These are phyloP conservation scores for Equus przewalskii DNA, from an alignment of 2,113 vertebrate genomes.

Conservation along the genomic window DNA sequence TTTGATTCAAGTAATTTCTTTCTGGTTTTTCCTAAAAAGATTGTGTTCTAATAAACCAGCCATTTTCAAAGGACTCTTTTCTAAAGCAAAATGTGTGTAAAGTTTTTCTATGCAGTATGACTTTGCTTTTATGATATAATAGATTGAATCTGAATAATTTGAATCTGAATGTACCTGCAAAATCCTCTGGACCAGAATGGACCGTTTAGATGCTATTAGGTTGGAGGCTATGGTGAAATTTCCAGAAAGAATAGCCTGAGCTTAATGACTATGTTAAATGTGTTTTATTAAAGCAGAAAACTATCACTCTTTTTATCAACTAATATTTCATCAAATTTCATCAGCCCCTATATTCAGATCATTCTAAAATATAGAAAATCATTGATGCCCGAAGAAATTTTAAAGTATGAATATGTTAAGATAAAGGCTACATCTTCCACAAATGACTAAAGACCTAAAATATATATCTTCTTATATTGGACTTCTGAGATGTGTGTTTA, in stretches of 20 bases:
- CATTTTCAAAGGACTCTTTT: slow-evolving; percentile 36
- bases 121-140: slow-evolving; percentile 14
- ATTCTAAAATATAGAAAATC: slow-evolving; percentile 38
- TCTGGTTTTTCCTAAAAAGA: neutral
- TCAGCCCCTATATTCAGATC: slow-evolving; percentile 89
- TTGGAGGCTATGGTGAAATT: slow-evolving; percentile 52
- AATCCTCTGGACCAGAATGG: neutral
- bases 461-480: neutral
- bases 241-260: slow-evolving; percentile 77
- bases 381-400: slow-evolving; percentile 42
- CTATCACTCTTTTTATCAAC: slow-evolving; percentile 68
- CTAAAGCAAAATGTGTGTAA: neutral
- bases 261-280: slow-evolving; percentile 86
- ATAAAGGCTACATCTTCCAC: neutral
- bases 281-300: slow-evolving; percentile 86
- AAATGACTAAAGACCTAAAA: slow-evolving; percentile 22
- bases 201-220: neutral
- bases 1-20: slow-evolving; percentile 21
- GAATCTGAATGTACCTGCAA: slow-evolving; percentile 38
- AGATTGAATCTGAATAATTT: neutral
- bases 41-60: slow-evolving; percentile 30
- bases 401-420: slow-evolving; percentile 11
- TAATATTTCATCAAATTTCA: slow-evolving; percentile 87
- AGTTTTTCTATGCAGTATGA: neutral
- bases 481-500: neutral